Percentiles rank a stretch among this genome's conserved stretches.
Evolutionary conservation across 2,797 vertebrate species (phyloP).

Genomic region (Carcharodon carcharias): DNA sequence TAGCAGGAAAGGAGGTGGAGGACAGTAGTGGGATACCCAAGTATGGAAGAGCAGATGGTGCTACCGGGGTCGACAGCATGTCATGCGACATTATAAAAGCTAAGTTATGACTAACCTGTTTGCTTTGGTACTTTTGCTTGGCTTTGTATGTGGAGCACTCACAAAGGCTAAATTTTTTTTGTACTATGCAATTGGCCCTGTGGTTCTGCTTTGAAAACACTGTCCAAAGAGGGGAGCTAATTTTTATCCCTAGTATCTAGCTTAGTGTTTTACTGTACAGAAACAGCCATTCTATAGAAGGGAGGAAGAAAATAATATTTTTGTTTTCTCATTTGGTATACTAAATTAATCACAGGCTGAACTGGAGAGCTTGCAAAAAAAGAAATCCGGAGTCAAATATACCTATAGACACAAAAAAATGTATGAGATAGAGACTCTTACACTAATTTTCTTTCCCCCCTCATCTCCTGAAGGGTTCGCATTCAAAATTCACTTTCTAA

Average conservation of each 20-base stretch:
- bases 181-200: not conserved
- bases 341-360: not conserved
- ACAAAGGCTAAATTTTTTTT: not conserved
- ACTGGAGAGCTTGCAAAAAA: not conserved
- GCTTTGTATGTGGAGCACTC: not conserved
- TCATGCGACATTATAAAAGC: constrained; percentile 31
- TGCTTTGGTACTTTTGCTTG: constrained; percentile 25
- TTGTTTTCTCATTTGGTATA: not conserved
- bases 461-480: not conserved
- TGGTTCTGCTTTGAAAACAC: not conserved
- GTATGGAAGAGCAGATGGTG: constrained; percentile 32
- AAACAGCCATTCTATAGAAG: not conserved
- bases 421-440: not conserved
- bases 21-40: constrained; percentile 30
- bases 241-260: not conserved
- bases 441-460: not conserved
- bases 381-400: not conserved
- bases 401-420: not conserved
- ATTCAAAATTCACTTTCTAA: not conserved
- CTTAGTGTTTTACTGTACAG: not conserved
- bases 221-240: not conserved
- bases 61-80: constrained; percentile 13
- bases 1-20: not conserved
- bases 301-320: not conserved
- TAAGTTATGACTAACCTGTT: constrained; percentile 25